Evolutionary conservation across 2,113 vertebrate species (phyloP).

Genomic region (Corythoichthys haematopterus): DNA sequence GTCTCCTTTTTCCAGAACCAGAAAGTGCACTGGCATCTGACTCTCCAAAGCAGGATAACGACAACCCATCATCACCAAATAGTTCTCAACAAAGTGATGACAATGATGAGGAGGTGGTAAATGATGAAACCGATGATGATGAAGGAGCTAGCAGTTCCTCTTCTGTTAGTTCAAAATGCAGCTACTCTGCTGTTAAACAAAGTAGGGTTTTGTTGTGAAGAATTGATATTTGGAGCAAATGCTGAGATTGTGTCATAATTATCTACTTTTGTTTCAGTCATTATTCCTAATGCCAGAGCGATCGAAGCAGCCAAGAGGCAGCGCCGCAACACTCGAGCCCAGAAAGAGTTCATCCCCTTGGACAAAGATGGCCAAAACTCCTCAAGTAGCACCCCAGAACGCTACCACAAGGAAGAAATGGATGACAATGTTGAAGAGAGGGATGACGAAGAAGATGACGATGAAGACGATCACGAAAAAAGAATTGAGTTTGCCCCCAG

Average conservation of each 20-base stretch:
- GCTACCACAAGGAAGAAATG: constrained; percentile 35
- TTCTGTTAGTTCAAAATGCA: constrained; percentile 46
- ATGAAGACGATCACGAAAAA: constrained; percentile 75
- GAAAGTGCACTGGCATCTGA: constrained; percentile 4
- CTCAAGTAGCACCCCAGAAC: constrained; percentile 41
- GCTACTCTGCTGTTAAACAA: constrained; percentile 28
- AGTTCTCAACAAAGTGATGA: constrained; percentile 3
- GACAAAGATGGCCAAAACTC: constrained; percentile 41
- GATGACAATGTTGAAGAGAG: constrained; percentile 40
- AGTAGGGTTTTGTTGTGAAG: constrained; percentile 45
- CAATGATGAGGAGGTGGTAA: not conserved
- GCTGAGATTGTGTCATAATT: not conserved
- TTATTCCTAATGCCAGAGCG: constrained; percentile 67
- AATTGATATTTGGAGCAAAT: not conserved
- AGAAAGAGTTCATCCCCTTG: constrained; percentile 79
- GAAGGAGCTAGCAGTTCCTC: constrained; percentile 19
- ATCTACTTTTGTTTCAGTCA: constrained; percentile 56
- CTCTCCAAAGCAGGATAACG: constrained; percentile 28
- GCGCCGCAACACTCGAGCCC: constrained; percentile 65
- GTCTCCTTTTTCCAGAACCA: not conserved
- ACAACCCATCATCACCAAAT: constrained; percentile 29
- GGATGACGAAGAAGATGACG: constrained; percentile 65
- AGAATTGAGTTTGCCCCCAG: constrained; percentile 78
- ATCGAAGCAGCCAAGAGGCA: constrained; percentile 74
- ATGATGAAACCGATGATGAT: constrained; percentile 16